phyloP scores from a whole-genome alignment of 2,113 vertebrate species.

The Pleuronectes platessa region DNA sequence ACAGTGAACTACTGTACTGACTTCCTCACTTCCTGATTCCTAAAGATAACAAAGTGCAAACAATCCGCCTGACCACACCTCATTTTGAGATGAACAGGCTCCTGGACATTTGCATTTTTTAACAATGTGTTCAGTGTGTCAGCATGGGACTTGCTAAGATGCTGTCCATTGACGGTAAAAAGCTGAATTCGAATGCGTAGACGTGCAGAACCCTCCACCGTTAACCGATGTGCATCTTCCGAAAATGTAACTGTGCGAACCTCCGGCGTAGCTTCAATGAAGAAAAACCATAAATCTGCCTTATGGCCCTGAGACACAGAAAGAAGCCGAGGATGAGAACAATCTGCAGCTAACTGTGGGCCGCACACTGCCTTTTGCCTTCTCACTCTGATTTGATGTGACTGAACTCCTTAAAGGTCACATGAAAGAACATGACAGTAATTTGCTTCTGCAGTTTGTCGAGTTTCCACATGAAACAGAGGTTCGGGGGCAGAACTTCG shows the following conservation, averaged over 20 bases:
- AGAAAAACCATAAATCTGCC: neutral
- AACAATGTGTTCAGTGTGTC: no score
- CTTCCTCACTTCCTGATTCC: neutral
- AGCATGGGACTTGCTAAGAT: no score
- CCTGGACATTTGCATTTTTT: no score
- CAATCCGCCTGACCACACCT: neutral
- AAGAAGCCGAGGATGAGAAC: neutral
- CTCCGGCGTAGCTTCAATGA: neutral
- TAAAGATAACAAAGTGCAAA: neutral
- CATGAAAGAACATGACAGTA: neutral
- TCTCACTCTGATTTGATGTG: neutral
- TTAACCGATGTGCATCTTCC: no score
- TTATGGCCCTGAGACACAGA: neutral
- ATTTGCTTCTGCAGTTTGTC: conserved; percentile 11
- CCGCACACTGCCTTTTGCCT: neutral
- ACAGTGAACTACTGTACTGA: neutral
- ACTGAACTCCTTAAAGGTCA: conserved; percentile 34
- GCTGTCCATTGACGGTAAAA: no score
- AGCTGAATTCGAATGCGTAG: no score
- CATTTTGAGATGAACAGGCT: neutral
- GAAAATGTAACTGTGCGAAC: neutral
- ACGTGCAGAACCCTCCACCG: no score
- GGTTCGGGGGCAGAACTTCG: neutral
- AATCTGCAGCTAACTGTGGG: neutral
- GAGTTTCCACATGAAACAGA: conserved; percentile 22